Conservation (phyloP, 2,797 vertebrate genomes). For the Parauchenoglanis punctatus region DNA sequence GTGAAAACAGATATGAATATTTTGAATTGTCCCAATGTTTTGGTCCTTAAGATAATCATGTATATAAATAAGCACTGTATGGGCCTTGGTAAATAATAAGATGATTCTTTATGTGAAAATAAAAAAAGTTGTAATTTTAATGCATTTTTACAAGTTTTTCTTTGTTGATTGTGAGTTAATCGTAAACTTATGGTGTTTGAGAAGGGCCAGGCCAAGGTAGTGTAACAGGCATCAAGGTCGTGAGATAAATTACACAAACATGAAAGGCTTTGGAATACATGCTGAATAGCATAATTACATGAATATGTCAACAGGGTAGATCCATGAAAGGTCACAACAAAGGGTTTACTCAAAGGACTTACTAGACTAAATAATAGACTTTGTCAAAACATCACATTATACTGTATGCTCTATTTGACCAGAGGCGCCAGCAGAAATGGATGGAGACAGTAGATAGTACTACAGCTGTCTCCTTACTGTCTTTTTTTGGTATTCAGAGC, state of each 20-base stretch:
- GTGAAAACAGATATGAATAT: not conserved
- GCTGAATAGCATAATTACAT: not conserved
- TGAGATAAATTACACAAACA: not conserved
- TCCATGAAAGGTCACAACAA: not conserved
- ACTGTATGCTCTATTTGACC: not conserved
- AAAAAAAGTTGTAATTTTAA: conserved; percentile 9
- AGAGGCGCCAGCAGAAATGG: not conserved
- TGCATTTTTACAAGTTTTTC: not conserved
- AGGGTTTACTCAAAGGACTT: not conserved
- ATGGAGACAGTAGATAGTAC: not conserved
- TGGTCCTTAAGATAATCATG: conserved; percentile 42
- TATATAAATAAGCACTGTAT: conserved; percentile 58
- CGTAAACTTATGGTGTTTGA: not conserved
- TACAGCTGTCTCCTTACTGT: not conserved
- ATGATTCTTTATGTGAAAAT: conserved; percentile 37
- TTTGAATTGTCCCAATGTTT: conserved; percentile 27
- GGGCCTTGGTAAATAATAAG: conserved; percentile 46
- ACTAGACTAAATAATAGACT: not conserved
- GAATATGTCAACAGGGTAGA: not conserved
- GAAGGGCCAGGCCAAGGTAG: no score
- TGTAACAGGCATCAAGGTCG: not conserved
- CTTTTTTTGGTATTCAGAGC: not conserved
- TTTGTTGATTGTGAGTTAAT: not conserved
- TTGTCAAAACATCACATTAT: not conserved
- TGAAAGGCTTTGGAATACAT: not conserved